Conservation (phyloP, 1,140 invertebrate species). For the Papilio polytes region DNA sequence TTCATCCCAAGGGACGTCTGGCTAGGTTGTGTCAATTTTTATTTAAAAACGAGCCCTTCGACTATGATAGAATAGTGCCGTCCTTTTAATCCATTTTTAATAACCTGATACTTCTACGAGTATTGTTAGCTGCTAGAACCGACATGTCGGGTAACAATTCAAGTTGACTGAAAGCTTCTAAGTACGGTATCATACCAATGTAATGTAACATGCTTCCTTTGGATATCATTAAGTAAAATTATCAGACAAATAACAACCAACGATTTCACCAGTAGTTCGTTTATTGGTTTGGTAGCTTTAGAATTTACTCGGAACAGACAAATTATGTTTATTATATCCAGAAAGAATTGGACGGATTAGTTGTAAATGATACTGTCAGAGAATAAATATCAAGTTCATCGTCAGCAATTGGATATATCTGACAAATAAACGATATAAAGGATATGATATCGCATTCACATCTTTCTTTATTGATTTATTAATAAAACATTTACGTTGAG, state of each 20-base stretch:
- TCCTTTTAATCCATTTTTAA: too few relatives aligned
- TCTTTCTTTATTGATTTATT: conserved; percentile 25
- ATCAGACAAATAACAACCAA: neutral
- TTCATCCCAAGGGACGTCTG: neutral
- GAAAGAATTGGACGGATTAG: neutral
- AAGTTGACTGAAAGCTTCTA: neutral
- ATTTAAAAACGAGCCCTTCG: neutral
- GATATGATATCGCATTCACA: neutral
- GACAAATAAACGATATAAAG: conserved; percentile 5
- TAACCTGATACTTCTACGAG: too few relatives aligned
- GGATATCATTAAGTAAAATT: neutral
- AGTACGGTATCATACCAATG: too few relatives aligned
- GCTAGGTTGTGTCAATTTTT: neutral
- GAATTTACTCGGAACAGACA: neutral
- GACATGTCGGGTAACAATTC: neutral
- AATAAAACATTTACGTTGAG: conserved; percentile 23
- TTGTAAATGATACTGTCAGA: neutral
- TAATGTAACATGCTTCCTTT: neutral
- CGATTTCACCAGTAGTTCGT: neutral
- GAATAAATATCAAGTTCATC: conserved; percentile 15
- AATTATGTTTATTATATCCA: neutral
- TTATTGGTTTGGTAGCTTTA: neutral
- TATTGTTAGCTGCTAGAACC: neutral
- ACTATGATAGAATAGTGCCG: too few relatives aligned
- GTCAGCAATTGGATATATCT: conserved; percentile 13